phyloP scores from a whole-genome alignment of 2,113 vertebrate genomes.

The Tachysurus fulvidraco region DNA sequence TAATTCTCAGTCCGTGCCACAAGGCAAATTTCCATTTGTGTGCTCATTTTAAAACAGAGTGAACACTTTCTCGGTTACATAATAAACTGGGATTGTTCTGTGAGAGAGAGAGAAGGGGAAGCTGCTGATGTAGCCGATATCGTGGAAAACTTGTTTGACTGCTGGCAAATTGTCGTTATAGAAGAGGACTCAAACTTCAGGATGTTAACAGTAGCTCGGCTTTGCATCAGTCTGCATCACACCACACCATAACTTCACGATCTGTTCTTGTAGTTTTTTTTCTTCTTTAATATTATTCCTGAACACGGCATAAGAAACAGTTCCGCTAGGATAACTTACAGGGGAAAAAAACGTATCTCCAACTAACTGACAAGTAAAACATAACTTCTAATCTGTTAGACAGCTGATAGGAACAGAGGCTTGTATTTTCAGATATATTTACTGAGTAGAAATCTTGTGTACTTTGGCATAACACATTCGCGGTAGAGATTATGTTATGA shows the following conservation, averaged over 20 bases:
- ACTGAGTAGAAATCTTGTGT: not conserved
- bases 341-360: not conserved
- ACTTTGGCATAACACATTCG: not conserved
- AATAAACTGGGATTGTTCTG: too few species aligned
- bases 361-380: not conserved
- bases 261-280: not conserved
- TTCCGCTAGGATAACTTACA: too few species aligned
- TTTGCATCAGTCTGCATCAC: not conserved
- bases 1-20: not conserved
- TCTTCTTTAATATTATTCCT: not conserved
- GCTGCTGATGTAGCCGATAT: too few species aligned
- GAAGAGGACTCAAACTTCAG: not conserved
- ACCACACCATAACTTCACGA: not conserved
- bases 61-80: not conserved
- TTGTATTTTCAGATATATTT: not conserved
- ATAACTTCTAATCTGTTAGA: not conserved
- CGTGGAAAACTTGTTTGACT: too few species aligned
- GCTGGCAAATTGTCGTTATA: not conserved
- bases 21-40: not conserved
- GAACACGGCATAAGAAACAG: not conserved
- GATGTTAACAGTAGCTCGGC: not conserved
- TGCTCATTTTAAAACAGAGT: not conserved
- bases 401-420: not conserved
- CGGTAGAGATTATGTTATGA: constrained; percentile 1
- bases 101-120: too few species aligned